A percentile compares a stretch with the other conserved stretches of the same genome.
phyloP scores from a whole-genome alignment of 2,888 invertebrate species.

The Erynnis tages region DNA sequence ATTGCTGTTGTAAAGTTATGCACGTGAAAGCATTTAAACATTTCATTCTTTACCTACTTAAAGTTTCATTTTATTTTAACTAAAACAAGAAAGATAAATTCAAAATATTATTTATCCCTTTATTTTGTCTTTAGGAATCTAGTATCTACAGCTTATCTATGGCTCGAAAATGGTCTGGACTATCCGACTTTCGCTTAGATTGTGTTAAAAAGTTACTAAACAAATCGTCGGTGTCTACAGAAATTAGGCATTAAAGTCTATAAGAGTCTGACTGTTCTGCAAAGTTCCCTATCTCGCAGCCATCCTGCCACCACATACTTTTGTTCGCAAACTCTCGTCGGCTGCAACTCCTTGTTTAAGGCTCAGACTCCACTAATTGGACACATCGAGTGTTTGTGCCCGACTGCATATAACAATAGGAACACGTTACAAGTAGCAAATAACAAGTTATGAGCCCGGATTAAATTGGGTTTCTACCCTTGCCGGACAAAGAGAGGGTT shows the following conservation, averaged over 20 bases:
- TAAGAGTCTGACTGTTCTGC: background rate
- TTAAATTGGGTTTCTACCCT: background rate
- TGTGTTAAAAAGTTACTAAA: too few species aligned
- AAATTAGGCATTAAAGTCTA: conserved; percentile 8
- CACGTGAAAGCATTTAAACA: too few species aligned
- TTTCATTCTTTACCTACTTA: too few species aligned
- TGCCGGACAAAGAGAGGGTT: background rate
- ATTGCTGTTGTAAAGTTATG: too few species aligned
- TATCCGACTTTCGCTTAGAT: too few species aligned
- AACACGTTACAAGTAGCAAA: conserved; percentile 5
- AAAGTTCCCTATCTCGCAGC: conserved; percentile 45
- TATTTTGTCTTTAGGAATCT: too few species aligned
- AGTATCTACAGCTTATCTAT: too few species aligned
- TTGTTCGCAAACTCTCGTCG: conserved; percentile 70
- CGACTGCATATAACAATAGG: conserved; percentile 37
- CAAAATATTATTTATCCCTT: too few species aligned
- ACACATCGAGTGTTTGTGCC: conserved; percentile 52
- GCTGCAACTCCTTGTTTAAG: conserved; percentile 61
- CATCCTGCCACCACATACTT: conserved; percentile 68
- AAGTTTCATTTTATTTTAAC: too few species aligned
- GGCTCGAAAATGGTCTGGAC: too few species aligned
- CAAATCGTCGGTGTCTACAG: too few species aligned
- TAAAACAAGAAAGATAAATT: too few species aligned
- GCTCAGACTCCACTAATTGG: conserved; percentile 61
- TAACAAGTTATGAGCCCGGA: conserved; percentile 10